Base-by-base conservation (phyloP, 2,888 invertebrate genomes). In the Caenorhabditis zanzibari region DNA sequence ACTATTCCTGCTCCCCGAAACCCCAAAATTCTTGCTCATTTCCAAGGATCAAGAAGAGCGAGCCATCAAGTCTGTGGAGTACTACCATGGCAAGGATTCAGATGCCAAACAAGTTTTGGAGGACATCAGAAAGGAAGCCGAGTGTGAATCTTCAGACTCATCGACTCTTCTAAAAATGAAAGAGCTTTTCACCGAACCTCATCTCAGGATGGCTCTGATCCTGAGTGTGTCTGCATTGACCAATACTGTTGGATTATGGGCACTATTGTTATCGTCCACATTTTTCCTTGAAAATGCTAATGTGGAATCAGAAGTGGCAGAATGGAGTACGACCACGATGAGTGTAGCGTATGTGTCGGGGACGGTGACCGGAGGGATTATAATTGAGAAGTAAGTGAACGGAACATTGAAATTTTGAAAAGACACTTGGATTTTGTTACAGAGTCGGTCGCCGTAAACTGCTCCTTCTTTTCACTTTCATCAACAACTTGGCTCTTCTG, bases 281-380 rank as follows among this genome's bases (percentile, higher is more conserved):
- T 75, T 71, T 22, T 88, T 90, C 54, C 69, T 90, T 0, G 81
- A 82, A 26, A 63, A 84, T 49, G 81, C 81, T 16, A 85, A 88
- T 35, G 74, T 90, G 12, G 56, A 76, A 22, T 47, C 58, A 7
- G 76, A 61, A 19, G 38, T 90, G 14, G 86, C 90, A 2, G 68
- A 86, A 58, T 90, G 89, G 89, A 82, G 88, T n/a, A 85, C 88
- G n/a, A 89, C 88, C 0, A 81, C 81, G 3, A 86, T 90, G 89
- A 84, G 85, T n/a, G n/a, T 88, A 6, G 75, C 86, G 2, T 90
- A 90, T 63, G 81, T 85, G 0, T 58, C 85, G 0, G 89, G 88
- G 4, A 88, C 90, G 6, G 32, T 90, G 1, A 81, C 84, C 1
- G 90, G 89, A 7, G 83, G 85, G 10, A 56, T 85, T 19, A 69